These are phyloP conservation scores for Augochlora pura DNA, from an alignment of 1,140 invertebrate species.

Conservation along the genomic window DNA sequence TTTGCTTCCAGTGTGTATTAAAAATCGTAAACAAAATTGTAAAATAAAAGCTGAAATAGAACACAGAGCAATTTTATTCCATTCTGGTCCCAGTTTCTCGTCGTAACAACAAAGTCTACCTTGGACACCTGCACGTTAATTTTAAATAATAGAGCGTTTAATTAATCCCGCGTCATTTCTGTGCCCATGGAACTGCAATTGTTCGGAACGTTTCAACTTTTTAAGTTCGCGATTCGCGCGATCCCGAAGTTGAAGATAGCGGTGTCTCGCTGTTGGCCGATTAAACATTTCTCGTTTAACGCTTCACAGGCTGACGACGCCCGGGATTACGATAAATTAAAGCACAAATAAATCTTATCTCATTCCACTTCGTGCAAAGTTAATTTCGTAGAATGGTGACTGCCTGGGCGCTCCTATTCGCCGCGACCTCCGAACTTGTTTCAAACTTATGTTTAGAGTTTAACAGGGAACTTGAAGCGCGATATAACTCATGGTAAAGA, in stretches of 20 bases:
- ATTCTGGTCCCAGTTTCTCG: too few relatives aligned
- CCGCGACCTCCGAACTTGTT: slow-evolving; percentile 14
- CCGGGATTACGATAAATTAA: slow-evolving; percentile 23
- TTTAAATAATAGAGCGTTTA: too few relatives aligned
- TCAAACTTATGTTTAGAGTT: slow-evolving; percentile 45
- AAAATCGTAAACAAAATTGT: too few relatives aligned
- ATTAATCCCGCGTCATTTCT: too few relatives aligned
- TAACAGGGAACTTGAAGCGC: slow-evolving; percentile 22
- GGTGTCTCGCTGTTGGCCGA: neutral
- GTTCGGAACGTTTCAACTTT: too few relatives aligned
- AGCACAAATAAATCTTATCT: slow-evolving; percentile 32
- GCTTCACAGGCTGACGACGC: neutral
- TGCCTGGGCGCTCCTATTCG: slow-evolving; percentile 18
- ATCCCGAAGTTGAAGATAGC: neutral
- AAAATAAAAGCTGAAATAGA: too few relatives aligned
- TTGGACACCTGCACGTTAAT: too few relatives aligned
- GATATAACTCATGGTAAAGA: slow-evolving; percentile 12
- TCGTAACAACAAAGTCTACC: too few relatives aligned
- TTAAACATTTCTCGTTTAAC: slow-evolving; percentile 21
- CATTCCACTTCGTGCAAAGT: neutral
- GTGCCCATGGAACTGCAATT: too few relatives aligned
- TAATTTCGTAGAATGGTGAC: slow-evolving; percentile 21
- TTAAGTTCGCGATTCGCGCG: neutral
- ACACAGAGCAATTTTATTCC: too few relatives aligned
- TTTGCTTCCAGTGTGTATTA: too few relatives aligned